Conservation (phyloP, 2,113 vertebrate species). For the Progne subis region DNA sequence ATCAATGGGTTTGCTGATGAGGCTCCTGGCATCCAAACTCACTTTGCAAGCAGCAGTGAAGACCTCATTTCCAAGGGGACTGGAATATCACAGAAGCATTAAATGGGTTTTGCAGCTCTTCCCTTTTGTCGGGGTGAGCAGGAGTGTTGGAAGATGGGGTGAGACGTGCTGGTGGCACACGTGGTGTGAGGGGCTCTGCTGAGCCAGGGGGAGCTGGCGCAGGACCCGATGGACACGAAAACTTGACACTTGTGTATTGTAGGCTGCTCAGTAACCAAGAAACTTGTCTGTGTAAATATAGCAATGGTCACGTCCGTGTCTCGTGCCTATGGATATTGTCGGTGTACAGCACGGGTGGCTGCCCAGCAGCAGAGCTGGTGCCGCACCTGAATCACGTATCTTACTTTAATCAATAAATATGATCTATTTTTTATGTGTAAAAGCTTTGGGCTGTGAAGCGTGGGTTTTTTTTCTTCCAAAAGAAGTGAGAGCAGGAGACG, state of each 20-base stretch:
- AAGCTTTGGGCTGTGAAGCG: neutral
- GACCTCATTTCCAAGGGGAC: neutral
- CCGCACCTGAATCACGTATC: slow-evolving; percentile 27
- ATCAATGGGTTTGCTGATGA: neutral
- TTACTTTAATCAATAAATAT: slow-evolving; percentile 65
- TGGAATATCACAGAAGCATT: neutral
- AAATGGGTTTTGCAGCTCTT: neutral
- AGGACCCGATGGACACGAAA: rapidly evolving
- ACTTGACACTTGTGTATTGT: neutral
- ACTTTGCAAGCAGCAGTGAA: neutral
- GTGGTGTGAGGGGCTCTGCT: neutral
- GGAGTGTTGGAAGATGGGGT: neutral
- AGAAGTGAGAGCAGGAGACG: neutral
- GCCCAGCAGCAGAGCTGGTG: neutral
- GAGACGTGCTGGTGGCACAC: rapidly evolving
- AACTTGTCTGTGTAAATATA: neutral
- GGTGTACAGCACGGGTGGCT: neutral
- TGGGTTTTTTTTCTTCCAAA: neutral
- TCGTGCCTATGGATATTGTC: slow-evolving; percentile 20
- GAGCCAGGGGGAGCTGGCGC: neutral
- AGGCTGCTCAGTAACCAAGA: slow-evolving; percentile 34
- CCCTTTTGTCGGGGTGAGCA: neutral
- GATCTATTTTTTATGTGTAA: slow-evolving; percentile 58
- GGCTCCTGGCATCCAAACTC: neutral
- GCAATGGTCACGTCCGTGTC: neutral